Conservation (phyloP, 2,888 invertebrate species). For the Himalopsyche japonica region DNA sequence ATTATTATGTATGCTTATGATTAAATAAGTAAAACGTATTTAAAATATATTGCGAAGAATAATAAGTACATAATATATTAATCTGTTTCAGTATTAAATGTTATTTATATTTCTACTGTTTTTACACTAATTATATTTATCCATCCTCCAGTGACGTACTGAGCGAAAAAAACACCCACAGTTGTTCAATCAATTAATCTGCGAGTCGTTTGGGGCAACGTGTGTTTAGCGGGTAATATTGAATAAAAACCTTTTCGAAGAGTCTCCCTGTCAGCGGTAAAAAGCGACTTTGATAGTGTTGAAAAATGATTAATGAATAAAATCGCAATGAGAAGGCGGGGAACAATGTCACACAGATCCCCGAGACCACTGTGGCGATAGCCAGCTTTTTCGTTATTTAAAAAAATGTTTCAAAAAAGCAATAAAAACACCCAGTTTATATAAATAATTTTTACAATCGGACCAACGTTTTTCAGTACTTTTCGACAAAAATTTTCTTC, state of each 20-base stretch:
- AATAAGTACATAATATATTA: background rate
- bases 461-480: no score
- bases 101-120: background rate
- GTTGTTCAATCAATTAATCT: constrained; percentile 39
- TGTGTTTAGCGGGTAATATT: constrained; percentile 35
- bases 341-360: constrained; percentile 34
- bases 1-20: no score
- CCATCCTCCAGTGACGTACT: background rate
- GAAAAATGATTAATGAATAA: constrained; percentile 41
- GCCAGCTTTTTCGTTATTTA: no score
- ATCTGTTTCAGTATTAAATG: background rate
- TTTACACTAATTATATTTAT: background rate
- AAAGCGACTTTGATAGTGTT: constrained; percentile 41
- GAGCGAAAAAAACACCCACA: background rate
- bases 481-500: no score
- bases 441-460: no score
- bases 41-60: no score
- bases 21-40: no score
- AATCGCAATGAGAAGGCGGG: constrained; percentile 55
- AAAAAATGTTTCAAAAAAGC: no score
- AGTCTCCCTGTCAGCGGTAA: constrained; percentile 26
- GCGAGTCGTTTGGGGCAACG: constrained; percentile 27
- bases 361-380: background rate
- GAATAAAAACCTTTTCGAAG: constrained; percentile 36
- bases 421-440: no score